A percentile compares a stretch with the other conserved stretches of the same genome.
phyloP scores from a whole-genome alignment of 2,797 vertebrate species.

The Champsocephalus esox region DNA sequence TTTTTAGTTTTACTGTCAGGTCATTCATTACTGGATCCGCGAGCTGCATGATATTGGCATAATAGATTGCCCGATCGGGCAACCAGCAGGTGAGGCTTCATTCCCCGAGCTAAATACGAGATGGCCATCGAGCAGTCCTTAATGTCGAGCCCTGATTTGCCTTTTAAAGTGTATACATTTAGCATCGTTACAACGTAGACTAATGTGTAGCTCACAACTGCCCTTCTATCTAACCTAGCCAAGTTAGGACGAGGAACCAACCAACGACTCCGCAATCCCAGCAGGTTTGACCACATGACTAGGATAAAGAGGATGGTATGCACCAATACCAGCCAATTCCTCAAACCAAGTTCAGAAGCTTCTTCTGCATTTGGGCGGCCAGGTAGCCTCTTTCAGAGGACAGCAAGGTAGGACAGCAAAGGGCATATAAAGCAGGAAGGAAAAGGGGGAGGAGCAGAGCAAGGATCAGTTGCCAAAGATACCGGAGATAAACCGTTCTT shows the following conservation, averaged over 20 bases:
- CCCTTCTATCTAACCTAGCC: neutral
- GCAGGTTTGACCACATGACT: conserved; percentile 54
- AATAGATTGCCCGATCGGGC: too few relatives aligned
- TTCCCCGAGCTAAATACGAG: too few relatives aligned
- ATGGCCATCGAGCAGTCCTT: too few relatives aligned
- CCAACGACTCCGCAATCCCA: conserved; percentile 20
- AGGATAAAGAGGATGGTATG: conserved; percentile 50
- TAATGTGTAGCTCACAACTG: neutral
- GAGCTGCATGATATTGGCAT: too few relatives aligned
- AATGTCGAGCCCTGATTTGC: neutral
- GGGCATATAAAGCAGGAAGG: conserved; percentile 44
- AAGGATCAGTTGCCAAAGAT: conserved; percentile 66
- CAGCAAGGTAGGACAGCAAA: conserved; percentile 14
- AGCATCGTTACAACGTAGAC: neutral
- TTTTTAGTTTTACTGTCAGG: too few relatives aligned
- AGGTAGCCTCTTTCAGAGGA: conserved; percentile 37
- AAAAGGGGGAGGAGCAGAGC: conserved; percentile 43
- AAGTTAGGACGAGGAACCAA: conserved; percentile 22
- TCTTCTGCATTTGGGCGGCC: conserved; percentile 42
- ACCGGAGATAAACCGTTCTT: conserved; percentile 48
- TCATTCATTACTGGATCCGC: too few relatives aligned
- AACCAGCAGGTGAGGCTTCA: too few relatives aligned
- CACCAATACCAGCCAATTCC: conserved; percentile 67
- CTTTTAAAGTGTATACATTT: neutral
- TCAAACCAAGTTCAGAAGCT: conserved; percentile 45